These are phyloP conservation scores for Sorex maritimensis DNA, from an alignment of 2,797 vertebrate species.

Conservation along the genomic window DNA sequence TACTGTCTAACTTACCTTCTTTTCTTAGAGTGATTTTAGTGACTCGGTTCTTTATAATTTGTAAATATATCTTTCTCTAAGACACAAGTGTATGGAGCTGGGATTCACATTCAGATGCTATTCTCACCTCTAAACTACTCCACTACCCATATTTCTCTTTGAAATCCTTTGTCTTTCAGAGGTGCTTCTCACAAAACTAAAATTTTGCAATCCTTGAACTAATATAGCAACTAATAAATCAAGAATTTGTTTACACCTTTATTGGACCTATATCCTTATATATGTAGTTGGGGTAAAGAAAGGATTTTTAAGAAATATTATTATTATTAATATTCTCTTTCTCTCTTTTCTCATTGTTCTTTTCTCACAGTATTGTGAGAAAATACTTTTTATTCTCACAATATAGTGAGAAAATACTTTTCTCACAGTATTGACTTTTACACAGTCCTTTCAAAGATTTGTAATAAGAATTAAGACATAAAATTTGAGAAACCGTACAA, in stretches of 20 bases:
- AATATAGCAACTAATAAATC: no score
- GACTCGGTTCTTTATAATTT: neutral
- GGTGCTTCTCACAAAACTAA: neutral
- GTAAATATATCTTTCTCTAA: neutral
- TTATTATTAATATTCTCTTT: no score
- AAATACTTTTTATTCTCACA: no score
- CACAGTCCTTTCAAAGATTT: no score
- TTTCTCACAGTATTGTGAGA: no score
- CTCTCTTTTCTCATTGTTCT: no score
- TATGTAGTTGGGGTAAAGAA: no score
- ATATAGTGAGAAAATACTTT: no score
- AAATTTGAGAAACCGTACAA: neutral
- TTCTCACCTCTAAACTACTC: neutral
- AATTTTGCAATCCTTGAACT: neutral
- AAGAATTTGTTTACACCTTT: no score
- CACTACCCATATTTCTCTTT: neutral
- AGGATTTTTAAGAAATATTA: no score
- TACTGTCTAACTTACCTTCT: neutral
- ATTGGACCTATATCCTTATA: no score
- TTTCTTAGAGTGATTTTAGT: constrained; percentile 20
- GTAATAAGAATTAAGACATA: neutral
- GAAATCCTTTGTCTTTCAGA: constrained; percentile 12
- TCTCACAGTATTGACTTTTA: no score
- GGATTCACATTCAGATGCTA: neutral
- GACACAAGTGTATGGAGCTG: neutral